These are phyloP conservation scores for Phrynosoma platyrhinos DNA, from an alignment of 2,113 vertebrate species.

Conservation along the genomic window DNA sequence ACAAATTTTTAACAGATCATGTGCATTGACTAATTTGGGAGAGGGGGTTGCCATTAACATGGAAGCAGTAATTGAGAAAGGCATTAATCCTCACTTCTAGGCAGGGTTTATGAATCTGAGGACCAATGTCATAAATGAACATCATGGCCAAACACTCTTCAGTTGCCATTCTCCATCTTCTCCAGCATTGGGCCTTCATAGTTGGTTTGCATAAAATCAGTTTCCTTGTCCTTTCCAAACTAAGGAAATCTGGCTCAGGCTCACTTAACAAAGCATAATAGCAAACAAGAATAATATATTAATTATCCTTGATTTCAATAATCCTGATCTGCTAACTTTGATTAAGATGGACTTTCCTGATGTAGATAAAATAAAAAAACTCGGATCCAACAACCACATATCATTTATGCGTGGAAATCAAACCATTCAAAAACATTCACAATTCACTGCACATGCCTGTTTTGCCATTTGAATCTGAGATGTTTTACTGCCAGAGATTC, in stretches of 20 bases:
- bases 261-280: neutral
- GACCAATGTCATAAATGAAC: neutral
- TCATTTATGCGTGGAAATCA: neutral
- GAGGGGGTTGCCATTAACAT: neutral
- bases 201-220: neutral
- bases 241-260: neutral
- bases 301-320: too few species aligned
- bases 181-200: too few species aligned
- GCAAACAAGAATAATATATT: neutral
- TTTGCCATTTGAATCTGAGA: neutral
- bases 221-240: neutral
- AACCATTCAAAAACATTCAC: conserved; percentile 2
- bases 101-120: neutral
- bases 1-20: neutral
- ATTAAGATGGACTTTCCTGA: too few species aligned
- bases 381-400: neutral
- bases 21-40: neutral
- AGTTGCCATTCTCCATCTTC: neutral
- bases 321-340: too few species aligned
- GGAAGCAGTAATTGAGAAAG: neutral
- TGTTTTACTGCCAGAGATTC: neutral
- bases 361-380: neutral
- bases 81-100: neutral
- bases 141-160: neutral
- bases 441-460: neutral